Conservation (phyloP, 2,888 invertebrate species). For the Acrobasis repandana region DNA sequence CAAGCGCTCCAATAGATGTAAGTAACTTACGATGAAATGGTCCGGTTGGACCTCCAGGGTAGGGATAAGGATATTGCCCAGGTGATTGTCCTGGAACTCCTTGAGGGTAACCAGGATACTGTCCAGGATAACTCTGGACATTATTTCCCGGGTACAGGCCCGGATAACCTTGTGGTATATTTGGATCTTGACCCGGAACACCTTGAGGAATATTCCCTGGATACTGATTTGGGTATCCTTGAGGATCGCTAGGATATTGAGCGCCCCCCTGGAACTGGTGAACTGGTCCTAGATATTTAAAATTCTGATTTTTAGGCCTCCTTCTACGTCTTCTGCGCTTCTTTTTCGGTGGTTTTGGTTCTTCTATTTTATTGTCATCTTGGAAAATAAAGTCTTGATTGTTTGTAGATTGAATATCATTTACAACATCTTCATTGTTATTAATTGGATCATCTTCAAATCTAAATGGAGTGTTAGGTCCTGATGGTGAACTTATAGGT, state of each 20-base stretch:
- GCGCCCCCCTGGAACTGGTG: constrained; percentile 20
- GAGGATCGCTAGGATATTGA: constrained; percentile 20
- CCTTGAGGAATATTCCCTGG: constrained; percentile 28
- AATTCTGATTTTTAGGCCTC: constrained; percentile 39
- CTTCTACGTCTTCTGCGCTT: constrained; percentile 50
- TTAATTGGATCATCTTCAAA: constrained; percentile 36
- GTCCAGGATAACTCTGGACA: constrained; percentile 33
- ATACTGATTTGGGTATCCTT: background rate
- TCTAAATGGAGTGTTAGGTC: constrained; percentile 31
- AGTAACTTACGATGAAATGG: constrained; percentile 40
- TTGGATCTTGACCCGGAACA: constrained; percentile 30
- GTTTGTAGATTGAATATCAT: background rate
- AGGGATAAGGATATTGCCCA: constrained; percentile 27
- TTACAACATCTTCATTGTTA: background rate
- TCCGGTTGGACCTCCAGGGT: constrained; percentile 27
- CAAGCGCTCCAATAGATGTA: too few species aligned
- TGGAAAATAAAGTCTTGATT: constrained; percentile 26
- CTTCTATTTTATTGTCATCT: constrained; percentile 39
- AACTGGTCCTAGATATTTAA: background rate
- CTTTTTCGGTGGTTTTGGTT: constrained; percentile 33
- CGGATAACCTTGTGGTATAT: constrained; percentile 1
- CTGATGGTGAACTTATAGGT: background rate
- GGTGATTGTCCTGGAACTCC: constrained; percentile 1
- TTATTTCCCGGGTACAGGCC: background rate
- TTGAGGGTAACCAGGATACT: constrained; percentile 17